Base-by-base conservation (phyloP, 2,888 invertebrate genomes). In the Dorcus hopei region DNA sequence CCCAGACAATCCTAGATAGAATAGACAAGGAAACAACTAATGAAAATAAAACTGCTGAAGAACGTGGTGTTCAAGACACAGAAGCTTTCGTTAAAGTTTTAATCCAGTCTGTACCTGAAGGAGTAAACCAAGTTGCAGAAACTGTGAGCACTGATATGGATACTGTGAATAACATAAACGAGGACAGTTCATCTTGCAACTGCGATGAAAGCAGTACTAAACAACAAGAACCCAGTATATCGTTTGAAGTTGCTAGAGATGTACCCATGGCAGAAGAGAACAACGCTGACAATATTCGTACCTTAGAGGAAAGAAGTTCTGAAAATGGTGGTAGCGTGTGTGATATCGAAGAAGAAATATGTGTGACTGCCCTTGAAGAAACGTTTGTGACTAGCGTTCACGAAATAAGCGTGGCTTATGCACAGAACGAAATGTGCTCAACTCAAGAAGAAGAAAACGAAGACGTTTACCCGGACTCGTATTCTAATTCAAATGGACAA, bases 1-100 rank as follows among this genome's bases (percentile, higher is more conserved):
- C 54, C 8, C 62, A 61, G 38, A 59, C 62, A 1, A 62, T 65
- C 45, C 23, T 64, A 9, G 63, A 64, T 33, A 57, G 62, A 23
- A 59, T 64, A 51, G 54, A 62, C 50, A 62, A 58, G 49, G 19
- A 61, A 19, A 38, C 3, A 6, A 33, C 26, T 4, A 33, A 33
- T 11, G 9, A 43, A 9, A 43, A 16, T 4, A 19, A 11, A 8
- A 1, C 9, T 8, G 11, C 14, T 8, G n/a, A 43, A 16, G 19
- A 43, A 11, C 2, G 8, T 4, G 6, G 26, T 33, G 26, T 33
- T 11, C 1, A 43, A 11, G 43, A 43, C 2, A 1, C 14, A 16
- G 19, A 43, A 9, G 9, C 19, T 1, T 9, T 43, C 19, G 11
- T 8, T 43, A 19, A 43, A n/a, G 11, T 8, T n/a, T 14, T 16